These are phyloP conservation scores for Strigamia transsilvanica DNA, from an alignment of 2,888 invertebrate species.

Conservation along the genomic window DNA sequence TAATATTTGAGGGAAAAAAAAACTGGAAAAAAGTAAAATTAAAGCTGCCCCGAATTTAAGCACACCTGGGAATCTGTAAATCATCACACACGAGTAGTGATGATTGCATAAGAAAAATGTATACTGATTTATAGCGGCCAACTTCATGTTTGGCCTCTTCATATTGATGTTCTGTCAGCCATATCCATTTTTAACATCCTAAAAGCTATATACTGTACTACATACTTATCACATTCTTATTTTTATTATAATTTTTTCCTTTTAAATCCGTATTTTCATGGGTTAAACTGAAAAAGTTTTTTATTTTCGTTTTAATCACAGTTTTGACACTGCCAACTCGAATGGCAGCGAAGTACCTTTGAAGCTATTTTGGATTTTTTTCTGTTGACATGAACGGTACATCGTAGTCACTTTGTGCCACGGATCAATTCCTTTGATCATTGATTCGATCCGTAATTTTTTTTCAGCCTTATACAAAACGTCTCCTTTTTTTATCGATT, in stretches of 20 bases:
- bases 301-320: not conserved
- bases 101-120: not conserved
- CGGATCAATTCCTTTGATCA: constrained; percentile 2
- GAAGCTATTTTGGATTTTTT: not conserved
- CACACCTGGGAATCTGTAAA: not conserved
- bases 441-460: constrained; percentile 15
- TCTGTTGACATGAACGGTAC: constrained; percentile 14
- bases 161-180: not conserved
- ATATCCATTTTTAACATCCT: not conserved
- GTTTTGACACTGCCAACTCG: not conserved
- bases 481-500: constrained; percentile 18
- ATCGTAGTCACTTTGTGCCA: not conserved
- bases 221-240: not conserved
- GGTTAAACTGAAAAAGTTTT: no score
- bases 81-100: not conserved
- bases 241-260: not conserved
- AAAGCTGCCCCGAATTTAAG: not conserved
- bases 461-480: not conserved
- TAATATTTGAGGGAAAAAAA: not conserved
- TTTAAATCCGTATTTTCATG: no score
- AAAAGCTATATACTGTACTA: not conserved
- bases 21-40: not conserved
- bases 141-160: not conserved
- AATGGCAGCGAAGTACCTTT: not conserved
- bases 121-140: not conserved